These are phyloP conservation scores for Allolobophora icterica DNA, from an alignment of 2,888 invertebrate species.

Conservation along the genomic window DNA sequence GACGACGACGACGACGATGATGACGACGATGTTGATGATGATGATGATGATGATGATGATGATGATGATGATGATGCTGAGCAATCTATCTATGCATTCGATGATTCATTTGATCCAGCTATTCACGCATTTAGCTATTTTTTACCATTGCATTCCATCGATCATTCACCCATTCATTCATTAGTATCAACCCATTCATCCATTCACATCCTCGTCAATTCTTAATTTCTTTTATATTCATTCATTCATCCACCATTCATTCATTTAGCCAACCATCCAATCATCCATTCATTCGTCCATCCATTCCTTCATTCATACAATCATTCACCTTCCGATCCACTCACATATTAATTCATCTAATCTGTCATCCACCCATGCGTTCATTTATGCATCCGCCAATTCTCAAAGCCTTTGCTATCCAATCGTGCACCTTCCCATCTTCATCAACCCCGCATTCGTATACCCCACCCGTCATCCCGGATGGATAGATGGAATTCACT, in stretches of 20 bases:
- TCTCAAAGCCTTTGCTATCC: not conserved
- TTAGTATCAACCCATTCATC: not conserved
- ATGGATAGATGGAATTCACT: not conserved
- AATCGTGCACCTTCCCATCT: not conserved
- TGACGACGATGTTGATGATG: too few relatives aligned
- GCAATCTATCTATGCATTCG: too few relatives aligned
- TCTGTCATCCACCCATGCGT: not conserved
- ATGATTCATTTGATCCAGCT: too few relatives aligned
- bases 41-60: too few relatives aligned
- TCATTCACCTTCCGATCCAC: not conserved
- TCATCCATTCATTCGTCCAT: too few relatives aligned
- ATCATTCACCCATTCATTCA: not conserved
- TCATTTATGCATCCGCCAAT: not conserved
- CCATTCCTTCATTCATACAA: too few relatives aligned
- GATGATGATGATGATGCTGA: too few relatives aligned
- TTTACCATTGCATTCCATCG: too few relatives aligned
- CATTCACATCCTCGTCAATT: not conserved
- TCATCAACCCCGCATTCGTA: not conserved
- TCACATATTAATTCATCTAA: not conserved
- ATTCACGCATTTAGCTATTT: too few relatives aligned
- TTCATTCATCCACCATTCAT: not conserved
- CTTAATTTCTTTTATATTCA: not conserved
- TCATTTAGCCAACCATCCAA: not conserved
- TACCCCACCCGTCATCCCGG: not conserved
- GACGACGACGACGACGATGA: too few relatives aligned